phyloP scores from a whole-genome alignment of 2,888 invertebrate species.

The Vesta saturnalis region DNA sequence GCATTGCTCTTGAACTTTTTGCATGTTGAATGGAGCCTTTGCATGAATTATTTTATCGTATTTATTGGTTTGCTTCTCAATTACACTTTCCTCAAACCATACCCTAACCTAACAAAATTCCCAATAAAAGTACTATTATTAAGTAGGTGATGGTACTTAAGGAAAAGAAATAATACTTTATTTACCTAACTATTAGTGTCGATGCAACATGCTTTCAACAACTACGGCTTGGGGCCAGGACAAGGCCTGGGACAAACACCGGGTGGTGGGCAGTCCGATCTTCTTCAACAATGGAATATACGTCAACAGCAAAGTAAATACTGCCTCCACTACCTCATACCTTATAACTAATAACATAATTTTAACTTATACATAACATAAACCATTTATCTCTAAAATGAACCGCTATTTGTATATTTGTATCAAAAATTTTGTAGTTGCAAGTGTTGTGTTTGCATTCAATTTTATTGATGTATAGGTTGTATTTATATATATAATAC shows the following conservation, averaged over 20 bases:
- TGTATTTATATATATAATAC: no score
- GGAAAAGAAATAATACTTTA: conserved; percentile 39
- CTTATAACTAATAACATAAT: conserved; percentile 25
- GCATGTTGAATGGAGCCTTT: conserved; percentile 47
- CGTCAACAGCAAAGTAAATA: conserved; percentile 62
- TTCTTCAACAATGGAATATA: conserved; percentile 62
- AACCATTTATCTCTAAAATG: conserved; percentile 31
- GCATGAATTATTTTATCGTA: conserved; percentile 20
- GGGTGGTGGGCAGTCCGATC: conserved; percentile 67
- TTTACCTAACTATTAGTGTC: conserved; percentile 59
- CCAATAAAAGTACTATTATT: conserved; percentile 23
- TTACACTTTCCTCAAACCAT: conserved; percentile 19
- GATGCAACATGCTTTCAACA: conserved; percentile 68
- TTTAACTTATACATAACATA: conserved; percentile 23
- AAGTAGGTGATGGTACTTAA: conserved; percentile 40
- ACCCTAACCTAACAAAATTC: conserved; percentile 28
- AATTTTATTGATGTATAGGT: conserved; percentile 7
- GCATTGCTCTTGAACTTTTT: conserved; percentile 51
- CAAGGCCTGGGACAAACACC: conserved; percentile 64
- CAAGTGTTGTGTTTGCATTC: conserved; percentile 2
- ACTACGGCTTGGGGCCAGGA: conserved; percentile 64
- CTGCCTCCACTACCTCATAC: conserved; percentile 44
- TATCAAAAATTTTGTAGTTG: conserved; percentile 15
- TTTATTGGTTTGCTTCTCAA: conserved; percentile 26
- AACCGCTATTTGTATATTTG: conserved; percentile 18